These are phyloP conservation scores for Drosophila neocordata DNA, from an alignment of 1,140 invertebrate species.

Conservation along the genomic window DNA sequence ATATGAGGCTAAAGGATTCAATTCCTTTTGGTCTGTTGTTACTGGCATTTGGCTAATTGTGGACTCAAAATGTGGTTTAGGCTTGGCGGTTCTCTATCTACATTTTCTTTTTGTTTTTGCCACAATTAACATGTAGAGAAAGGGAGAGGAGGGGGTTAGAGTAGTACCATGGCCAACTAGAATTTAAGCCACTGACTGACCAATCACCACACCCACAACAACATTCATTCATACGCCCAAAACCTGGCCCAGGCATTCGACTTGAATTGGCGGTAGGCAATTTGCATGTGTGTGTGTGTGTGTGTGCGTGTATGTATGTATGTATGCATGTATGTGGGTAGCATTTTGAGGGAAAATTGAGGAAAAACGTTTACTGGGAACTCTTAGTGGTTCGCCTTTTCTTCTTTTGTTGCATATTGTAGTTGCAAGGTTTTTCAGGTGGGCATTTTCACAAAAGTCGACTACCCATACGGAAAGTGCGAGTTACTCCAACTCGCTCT, in stretches of 20 bases:
- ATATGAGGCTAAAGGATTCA: slow-evolving; percentile 2
- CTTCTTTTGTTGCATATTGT: neutral
- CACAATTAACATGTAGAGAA: neutral
- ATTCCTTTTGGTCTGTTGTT: neutral
- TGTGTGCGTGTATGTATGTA: neutral
- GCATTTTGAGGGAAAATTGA: neutral
- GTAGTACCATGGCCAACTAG: neutral
- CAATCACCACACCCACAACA: slow-evolving; percentile 6
- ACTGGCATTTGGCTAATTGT: slow-evolving; percentile 9
- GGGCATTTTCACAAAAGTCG: neutral
- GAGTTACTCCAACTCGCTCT: neutral
- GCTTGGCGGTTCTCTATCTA: neutral
- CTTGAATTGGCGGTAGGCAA: neutral
- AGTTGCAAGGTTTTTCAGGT: neutral
- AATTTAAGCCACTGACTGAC: neutral
- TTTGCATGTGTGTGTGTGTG: neutral
- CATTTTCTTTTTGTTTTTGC: neutral
- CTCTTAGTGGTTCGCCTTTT: slow-evolving; percentile 1
- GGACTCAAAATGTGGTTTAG: slow-evolving; percentile 4
- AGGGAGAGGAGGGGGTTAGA: neutral
- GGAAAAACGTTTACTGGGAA: slow-evolving; percentile 5
- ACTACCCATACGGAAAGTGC: neutral
- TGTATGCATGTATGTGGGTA: neutral
- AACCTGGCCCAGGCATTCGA: neutral
- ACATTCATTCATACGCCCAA: neutral